These are phyloP conservation scores for Lacerta bilineata DNA, from an alignment of 2,797 vertebrate genomes.

Conservation along the genomic window DNA sequence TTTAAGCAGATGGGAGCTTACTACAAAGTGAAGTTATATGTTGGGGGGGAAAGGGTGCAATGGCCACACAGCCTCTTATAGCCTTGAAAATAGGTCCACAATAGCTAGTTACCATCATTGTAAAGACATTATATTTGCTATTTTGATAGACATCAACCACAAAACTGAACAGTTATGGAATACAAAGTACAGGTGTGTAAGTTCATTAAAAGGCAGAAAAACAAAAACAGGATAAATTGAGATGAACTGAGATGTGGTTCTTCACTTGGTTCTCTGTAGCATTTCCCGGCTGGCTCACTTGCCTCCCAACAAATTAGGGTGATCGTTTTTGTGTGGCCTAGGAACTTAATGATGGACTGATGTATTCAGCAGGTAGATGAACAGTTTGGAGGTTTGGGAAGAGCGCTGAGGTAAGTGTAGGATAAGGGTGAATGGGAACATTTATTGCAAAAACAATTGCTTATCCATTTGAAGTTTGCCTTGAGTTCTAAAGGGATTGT, in stretches of 20 bases:
- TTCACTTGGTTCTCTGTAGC: not conserved
- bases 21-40: not conserved
- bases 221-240: not conserved
- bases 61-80: not conserved
- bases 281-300: not conserved
- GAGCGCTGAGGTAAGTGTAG: not conserved
- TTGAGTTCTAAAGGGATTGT: not conserved
- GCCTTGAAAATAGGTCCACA: not conserved
- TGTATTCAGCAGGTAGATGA: no score
- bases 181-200: no score
- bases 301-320: not conserved
- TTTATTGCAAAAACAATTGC: not conserved
- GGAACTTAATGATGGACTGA: not conserved
- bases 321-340: not conserved
- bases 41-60: not conserved
- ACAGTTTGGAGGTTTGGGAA: no score
- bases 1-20: not conserved
- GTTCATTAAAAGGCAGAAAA: no score
- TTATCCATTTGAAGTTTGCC: not conserved
- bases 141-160: no score
- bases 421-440: not conserved
- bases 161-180: no score
- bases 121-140: no score
- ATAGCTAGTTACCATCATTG: no score
- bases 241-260: not conserved